Conservation (phyloP, 2,888 invertebrate species). For the Chrysolina americana region DNA sequence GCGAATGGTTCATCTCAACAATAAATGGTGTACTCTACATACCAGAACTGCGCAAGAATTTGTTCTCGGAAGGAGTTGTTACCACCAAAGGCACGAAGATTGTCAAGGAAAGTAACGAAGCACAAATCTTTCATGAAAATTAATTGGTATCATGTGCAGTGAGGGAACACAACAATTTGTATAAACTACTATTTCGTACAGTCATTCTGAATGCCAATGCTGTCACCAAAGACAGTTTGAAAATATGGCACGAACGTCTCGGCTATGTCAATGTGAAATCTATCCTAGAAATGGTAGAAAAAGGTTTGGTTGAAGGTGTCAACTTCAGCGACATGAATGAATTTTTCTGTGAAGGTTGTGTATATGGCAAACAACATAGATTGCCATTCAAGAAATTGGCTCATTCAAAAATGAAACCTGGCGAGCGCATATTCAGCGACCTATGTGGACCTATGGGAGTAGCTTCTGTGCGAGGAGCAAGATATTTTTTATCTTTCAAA, state of each 20-base stretch:
- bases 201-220: too few species aligned
- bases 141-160: not conserved
- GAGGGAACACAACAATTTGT: too few species aligned
- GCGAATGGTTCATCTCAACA: conserved; percentile 50
- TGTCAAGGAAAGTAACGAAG: not conserved
- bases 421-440: conserved; percentile 42
- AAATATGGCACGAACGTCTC: not conserved
- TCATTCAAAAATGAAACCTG: conserved; percentile 16
- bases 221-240: not conserved
- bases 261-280: not conserved
- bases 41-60: conserved; percentile 58
- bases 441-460: conserved; percentile 43
- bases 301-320: not conserved
- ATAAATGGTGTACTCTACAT: conserved; percentile 59
- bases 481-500: conserved; percentile 43
- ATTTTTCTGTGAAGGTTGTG: too few species aligned
- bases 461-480: conserved; percentile 37
- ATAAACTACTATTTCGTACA: too few species aligned
- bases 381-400: too few species aligned
- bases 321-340: not conserved
- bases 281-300: not conserved
- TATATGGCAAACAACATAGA: too few species aligned
- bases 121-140: not conserved
- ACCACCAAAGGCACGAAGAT: conserved; percentile 56
- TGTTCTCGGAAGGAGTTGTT: conserved; percentile 64